Conservation (phyloP, 2,113 vertebrate species). For the Cepphus grylle region DNA sequence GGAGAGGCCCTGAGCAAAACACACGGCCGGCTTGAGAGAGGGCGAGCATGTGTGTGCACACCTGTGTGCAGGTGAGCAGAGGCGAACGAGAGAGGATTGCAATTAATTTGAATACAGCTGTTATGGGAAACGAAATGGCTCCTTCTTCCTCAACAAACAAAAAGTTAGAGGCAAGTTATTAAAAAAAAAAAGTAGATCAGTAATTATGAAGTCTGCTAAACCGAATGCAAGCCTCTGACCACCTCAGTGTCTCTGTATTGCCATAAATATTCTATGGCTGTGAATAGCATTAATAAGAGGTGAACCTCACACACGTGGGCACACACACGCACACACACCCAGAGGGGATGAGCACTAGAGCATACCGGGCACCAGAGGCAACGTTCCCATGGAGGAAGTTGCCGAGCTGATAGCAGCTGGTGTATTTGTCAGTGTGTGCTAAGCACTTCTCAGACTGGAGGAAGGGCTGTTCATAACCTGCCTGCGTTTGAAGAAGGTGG, state of each 20-base stretch:
- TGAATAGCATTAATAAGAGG: background rate
- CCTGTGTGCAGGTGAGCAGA: background rate
- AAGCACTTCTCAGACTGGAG: background rate
- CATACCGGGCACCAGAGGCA: background rate
- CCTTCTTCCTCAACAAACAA: background rate
- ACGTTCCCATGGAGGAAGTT: background rate
- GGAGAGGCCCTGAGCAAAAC: background rate
- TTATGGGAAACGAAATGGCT: background rate
- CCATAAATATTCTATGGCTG: background rate
- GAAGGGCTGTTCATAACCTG: background rate
- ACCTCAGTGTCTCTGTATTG: background rate
- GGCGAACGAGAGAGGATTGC: background rate
- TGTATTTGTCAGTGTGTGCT: background rate
- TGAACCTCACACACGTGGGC: background rate
- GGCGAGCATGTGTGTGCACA: fast-evolving
- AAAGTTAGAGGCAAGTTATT: background rate
- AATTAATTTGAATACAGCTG: background rate
- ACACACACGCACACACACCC: too few relatives aligned
- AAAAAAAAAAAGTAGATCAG: background rate
- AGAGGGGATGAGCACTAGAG: background rate
- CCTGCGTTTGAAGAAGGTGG: background rate
- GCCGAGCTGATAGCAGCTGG: background rate
- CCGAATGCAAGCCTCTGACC: background rate
- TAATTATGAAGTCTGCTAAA: background rate
- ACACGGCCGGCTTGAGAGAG: background rate